Evolutionary conservation across 1,140 invertebrate species (phyloP).

Genomic region (Platyscapa corneri): DNA sequence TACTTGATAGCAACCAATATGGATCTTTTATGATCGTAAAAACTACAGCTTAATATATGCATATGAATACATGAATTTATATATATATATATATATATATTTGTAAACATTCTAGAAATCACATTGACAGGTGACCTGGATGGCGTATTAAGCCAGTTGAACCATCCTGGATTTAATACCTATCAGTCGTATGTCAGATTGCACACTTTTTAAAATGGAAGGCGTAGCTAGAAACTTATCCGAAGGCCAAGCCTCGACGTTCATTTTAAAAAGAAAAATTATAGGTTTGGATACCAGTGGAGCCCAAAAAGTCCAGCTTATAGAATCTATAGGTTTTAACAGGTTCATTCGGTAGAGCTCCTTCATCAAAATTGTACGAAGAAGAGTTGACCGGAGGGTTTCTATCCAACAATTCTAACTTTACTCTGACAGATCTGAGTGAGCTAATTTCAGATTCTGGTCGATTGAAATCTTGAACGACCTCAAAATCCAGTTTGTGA

Average conservation of each 20-base stretch:
- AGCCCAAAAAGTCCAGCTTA: neutral
- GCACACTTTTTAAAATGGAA: neutral
- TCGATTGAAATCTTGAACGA: neutral
- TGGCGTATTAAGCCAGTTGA: no score
- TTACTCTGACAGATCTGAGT: neutral
- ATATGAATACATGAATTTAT: neutral
- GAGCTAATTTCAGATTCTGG: neutral
- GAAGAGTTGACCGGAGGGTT: no score
- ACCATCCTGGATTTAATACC: neutral
- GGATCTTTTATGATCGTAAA: slow-evolving; percentile 44
- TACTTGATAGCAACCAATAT: slow-evolving; percentile 41
- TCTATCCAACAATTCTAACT: neutral
- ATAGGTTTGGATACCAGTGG: neutral
- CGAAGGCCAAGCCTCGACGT: neutral
- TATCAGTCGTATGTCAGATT: neutral
- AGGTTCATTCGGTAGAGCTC: neutral
- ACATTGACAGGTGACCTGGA: neutral
- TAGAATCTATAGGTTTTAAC: neutral
- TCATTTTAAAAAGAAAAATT: no score
- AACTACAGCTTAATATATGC: slow-evolving; percentile 32
- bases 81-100: no score
- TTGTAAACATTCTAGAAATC: neutral
- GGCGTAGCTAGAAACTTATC: neutral
- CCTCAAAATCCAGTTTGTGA: neutral
- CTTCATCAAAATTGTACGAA: neutral